phyloP scores from a whole-genome alignment of 2,113 vertebrate species.

The Sarotherodon lohbergeri region DNA sequence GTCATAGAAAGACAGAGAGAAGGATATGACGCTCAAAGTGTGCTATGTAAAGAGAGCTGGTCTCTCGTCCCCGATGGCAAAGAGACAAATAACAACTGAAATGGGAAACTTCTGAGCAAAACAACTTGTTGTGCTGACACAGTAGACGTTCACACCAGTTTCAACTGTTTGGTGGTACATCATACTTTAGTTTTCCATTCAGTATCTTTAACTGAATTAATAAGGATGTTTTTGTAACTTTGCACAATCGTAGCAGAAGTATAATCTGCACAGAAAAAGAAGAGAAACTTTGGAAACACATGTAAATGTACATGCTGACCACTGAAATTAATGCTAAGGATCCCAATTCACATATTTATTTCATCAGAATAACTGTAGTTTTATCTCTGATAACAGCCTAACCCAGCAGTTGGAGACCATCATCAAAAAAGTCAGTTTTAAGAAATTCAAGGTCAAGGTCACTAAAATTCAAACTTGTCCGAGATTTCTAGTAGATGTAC shows the following conservation, averaged over 20 bases:
- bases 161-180: neutral
- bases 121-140: neutral
- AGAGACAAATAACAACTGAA: neutral
- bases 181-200: neutral
- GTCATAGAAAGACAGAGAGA: neutral
- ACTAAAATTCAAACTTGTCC: neutral
- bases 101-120: neutral
- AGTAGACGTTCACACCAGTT: neutral
- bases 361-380: neutral
- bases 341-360: neutral
- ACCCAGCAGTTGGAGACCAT: neutral
- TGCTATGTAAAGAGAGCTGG: neutral
- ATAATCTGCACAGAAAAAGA: neutral
- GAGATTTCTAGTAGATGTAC: neutral
- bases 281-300: neutral
- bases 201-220: neutral
- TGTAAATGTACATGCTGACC: neutral
- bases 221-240: neutral
- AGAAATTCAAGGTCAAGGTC: neutral
- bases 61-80: neutral
- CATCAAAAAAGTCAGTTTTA: neutral
- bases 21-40: neutral
- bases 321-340: neutral
- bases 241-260: neutral
- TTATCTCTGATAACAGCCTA: neutral